Base-by-base conservation (phyloP, 1,140 invertebrate genomes). In the Solenopsis fugax region DNA sequence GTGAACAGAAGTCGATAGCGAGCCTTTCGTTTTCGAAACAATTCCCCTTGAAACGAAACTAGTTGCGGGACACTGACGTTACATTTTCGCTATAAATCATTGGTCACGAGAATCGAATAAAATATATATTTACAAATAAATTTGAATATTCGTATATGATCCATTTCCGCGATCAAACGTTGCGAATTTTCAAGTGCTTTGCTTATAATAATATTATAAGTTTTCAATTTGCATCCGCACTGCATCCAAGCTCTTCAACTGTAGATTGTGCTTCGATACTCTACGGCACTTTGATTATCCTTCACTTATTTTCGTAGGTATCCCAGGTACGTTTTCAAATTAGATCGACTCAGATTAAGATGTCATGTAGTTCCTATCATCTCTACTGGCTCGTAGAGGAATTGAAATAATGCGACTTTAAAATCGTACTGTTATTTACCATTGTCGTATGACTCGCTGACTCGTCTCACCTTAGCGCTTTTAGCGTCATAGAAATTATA, bases 381-480 rank as follows among this genome's bases (percentile, higher is more conserved):
- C 16, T 85, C 29, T 52, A 52, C 62, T 80, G 21, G 77, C 29
- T 41, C 48, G 77, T 67, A 67, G 62, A 80, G 48, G 48, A 69
- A 80, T 69, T 41, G 62, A 80, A 80, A 41, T 65, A 52, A 3
- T 34, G 6, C n/a, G 4, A 80, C 16, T 52, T 54, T 24, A 52
- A 41, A 77, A 48, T 12, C 37, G 21, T 48, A 48, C 45, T 45
- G 21, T 4, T 13, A 41, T 58, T 45, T 56, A 2, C 34, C 16
- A 12, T 29, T 41, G 41, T 41, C n/a, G n/a, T 54, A 34, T 12
- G 29, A 41, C 13, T 60, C 45, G 16, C n/a, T n/a, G n/a, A n/a
- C n/a, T 24, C 34, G 34, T 41, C 1, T 37, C 41, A 67, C 5
- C 34, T 67, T 65, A 65, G 34, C 13, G 12, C 37, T 75, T 13